A percentile compares a stretch with the other conserved stretches of the same genome.
Evolutionary conservation across 2,113 vertebrate genomes (phyloP).

Genomic region (Hippolais icterina): DNA sequence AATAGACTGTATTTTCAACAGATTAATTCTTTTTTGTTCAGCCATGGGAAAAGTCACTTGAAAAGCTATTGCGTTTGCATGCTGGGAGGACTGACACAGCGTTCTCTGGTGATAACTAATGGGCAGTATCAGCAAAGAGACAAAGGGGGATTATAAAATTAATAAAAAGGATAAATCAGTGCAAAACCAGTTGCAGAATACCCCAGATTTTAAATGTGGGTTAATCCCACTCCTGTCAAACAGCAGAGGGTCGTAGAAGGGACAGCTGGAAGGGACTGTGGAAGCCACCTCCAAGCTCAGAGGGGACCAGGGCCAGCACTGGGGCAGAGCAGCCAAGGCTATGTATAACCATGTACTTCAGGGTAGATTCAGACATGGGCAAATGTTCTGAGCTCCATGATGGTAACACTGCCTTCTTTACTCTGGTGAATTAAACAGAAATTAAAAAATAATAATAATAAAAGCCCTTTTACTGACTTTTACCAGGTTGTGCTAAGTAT

Average conservation of each 20-base stretch:
- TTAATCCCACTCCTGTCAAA: neutral
- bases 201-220: neutral
- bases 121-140: neutral
- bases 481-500: neutral
- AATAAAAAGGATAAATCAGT: neutral
- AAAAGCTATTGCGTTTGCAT: neutral
- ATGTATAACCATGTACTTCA: neutral
- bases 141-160: neutral
- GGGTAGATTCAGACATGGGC: neutral
- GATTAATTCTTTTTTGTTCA: conserved; percentile 12
- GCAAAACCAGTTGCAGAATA: neutral
- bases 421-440: neutral
- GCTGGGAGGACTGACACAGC: neutral
- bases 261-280: neutral
- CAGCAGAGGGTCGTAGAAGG: no score
- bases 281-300: neutral
- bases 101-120: neutral
- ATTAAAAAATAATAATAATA: neutral
- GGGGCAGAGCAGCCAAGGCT: neutral
- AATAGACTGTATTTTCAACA: neutral
- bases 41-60: neutral
- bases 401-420: neutral
- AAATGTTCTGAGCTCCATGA: neutral
- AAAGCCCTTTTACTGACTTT: neutral
- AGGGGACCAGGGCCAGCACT: neutral